Base-by-base conservation (phyloP, 2,797 vertebrate genomes). In the Gila robusta region DNA sequence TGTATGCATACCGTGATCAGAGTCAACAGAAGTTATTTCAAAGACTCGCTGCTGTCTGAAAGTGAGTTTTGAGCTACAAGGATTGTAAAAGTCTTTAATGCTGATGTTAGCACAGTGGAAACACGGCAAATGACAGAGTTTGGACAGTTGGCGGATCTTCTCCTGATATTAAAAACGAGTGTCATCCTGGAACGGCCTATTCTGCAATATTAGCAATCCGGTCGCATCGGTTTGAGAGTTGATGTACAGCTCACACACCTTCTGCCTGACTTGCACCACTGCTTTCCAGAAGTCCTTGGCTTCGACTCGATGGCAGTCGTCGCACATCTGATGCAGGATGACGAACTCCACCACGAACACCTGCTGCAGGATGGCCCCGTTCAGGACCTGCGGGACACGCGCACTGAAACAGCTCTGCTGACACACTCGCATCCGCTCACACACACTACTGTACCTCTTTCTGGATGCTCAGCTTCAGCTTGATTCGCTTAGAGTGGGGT, bases 251-350 rank as follows among this genome's bases (percentile, higher is more conserved):
- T 16, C 47, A 1, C 47, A 1, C 26, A 66, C 62, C 97, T 99
- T 99, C 91, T 99, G 98, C 77, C 98, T 94, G 79, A 99, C 96
- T 96, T 99, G 98, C 88, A 99, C 96, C 12, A 99, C 97, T 3
- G 98, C 96, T 85, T 99, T 99, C 98, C 98, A 99, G 93, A 97
- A 99, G 93, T 99, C 98, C 88, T 99, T 99, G 77, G 98, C 98
- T 93, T 99, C 98, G 77, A 99, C 96, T 82, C 98, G 96, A 37
- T 99, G 98, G 91, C 98, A 99, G 91, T 98, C 98, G 72, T 98
- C 98, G 87, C 98, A 99, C 98, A 99, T 99, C 85, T 99, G 98
- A 26, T 93, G 90, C 91, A 96, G 96, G 79, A 98, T 86, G 83
- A 97, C 90, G 84, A 96, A 99, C 90, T 99, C 98, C 17, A 99